Evolutionary conservation across 2,797 vertebrate species (phyloP).

Genomic region (Ctenopoma kingsleyae): DNA sequence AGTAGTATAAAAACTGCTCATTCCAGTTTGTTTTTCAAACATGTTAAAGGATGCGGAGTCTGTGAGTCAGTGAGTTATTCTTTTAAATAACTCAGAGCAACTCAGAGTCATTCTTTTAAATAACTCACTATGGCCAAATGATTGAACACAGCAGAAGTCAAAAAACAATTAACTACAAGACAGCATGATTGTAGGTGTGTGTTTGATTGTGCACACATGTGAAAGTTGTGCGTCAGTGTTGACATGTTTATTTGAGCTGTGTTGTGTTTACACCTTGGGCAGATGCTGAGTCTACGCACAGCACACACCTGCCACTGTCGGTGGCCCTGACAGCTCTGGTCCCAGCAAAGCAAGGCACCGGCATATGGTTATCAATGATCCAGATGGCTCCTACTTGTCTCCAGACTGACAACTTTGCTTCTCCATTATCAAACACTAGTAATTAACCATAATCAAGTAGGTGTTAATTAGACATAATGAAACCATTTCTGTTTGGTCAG

Average conservation of each 20-base stretch:
- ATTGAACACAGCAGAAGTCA: background rate
- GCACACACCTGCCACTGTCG: constrained; percentile 84
- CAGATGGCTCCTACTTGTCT: constrained; percentile 91
- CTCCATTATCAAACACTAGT: constrained; percentile 95
- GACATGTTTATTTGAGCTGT: constrained; percentile 68
- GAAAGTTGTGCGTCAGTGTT: constrained; percentile 1
- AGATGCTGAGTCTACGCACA: constrained; percentile 65
- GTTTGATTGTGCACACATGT: background rate
- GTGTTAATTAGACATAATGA: constrained; percentile 99
- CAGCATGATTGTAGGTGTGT: constrained; percentile 7
- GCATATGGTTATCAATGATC: constrained; percentile 92
- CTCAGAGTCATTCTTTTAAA: constrained; percentile 7
- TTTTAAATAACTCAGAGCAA: constrained; percentile 13
- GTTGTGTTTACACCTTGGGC: constrained; percentile 73
- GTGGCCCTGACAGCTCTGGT: constrained; percentile 81
- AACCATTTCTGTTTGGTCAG: constrained; percentile 94
- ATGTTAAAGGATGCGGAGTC: constrained; percentile 1
- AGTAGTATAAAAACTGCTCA: constrained; percentile 8
- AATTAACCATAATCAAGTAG: constrained; percentile 99
- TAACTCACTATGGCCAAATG: background rate
- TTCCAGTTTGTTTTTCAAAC: constrained; percentile 6
- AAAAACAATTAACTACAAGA: constrained; percentile 44
- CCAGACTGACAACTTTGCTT: constrained; percentile 95
- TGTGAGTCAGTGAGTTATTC: background rate
- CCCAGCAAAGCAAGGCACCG: constrained; percentile 77